Base-by-base conservation (phyloP, 2,888 invertebrate genomes). In the Ptychoptera contaminata region DNA sequence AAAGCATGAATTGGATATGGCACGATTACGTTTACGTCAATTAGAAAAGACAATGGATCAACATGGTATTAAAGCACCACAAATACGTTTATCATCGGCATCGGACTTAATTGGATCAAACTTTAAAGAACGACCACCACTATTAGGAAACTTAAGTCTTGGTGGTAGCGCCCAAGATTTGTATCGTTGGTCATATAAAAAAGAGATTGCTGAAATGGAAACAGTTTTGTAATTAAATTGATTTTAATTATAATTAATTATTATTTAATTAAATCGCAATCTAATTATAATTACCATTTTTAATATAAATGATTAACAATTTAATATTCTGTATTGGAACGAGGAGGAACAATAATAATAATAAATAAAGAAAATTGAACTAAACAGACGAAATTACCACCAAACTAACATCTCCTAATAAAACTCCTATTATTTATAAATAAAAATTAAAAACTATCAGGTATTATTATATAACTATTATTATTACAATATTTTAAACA, bases 191-290 rank as follows among this genome's bases (percentile, higher is more conserved):
- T 65, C 66, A 2, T 65, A 74, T 65, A 72, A 79, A 69, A 82
- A 79, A 50, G 81, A 80, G 67, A 79, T 81, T 55, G 86, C 87
- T 57, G 87, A 88, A 74, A 86, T 87, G 81, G 87, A 88, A 74
- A 88, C 87, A 63, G 87, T 87, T 73, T 84, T 87, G 78, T 86
- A 84, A 83, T 29, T 12, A n/a, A n/a, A 7, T 34, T 34, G 4
- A n/a, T 23, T 23, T 23, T 23, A 23, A 23, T 23, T 23, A 5
- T 23, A 23, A 23, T 23, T 7, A 23, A 23, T 23, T 7, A 23
- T 3, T 7, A 23, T n/a, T n/a, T n/a, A n/a, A n/a, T n/a, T n/a
- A n/a, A n/a, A n/a, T n/a, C n/a, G n/a, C n/a, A n/a, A n/a, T n/a
- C n/a, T n/a, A n/a, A n/a, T n/a, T n/a, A n/a, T n/a, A n/a, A n/a